Conservation (phyloP, 2,113 vertebrate genomes). For the Crotalus viridis region DNA sequence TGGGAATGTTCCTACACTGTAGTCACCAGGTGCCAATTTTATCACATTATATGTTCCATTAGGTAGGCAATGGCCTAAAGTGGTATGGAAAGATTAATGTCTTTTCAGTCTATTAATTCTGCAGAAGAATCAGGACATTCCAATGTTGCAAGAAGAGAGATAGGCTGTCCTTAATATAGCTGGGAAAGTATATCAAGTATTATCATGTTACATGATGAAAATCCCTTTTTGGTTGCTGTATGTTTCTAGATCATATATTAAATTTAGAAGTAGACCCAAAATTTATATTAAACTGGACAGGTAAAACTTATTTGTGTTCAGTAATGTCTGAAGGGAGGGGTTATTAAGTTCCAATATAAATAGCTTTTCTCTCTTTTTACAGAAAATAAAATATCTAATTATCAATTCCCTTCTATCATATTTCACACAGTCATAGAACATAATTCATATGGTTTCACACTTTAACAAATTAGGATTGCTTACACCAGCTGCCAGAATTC, state of each 20-base stretch:
- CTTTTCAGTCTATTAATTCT: conserved; percentile 46
- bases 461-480: not conserved
- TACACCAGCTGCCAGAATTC: not conserved
- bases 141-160: not conserved
- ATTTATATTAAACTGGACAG: not conserved
- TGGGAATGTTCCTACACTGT: conserved; percentile 61
- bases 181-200: not conserved
- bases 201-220: too few species aligned
- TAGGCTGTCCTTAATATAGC: conserved; percentile 9
- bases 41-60: conserved; percentile 78
- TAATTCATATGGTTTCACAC: not conserved
- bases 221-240: not conserved
- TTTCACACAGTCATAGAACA: not conserved
- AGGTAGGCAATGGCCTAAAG: conserved; percentile 73
- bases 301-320: not conserved
- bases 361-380: not conserved
- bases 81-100: conserved; percentile 58
- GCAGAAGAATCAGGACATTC: conserved; percentile 38
- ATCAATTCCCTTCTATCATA: not conserved
- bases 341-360: not conserved
- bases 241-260: not conserved
- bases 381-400: not conserved
- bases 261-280: not conserved
- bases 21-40: conserved; percentile 75
- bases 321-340: not conserved